Conservation (phyloP, 2,797 vertebrate species). For the Pygocentrus nattereri region DNA sequence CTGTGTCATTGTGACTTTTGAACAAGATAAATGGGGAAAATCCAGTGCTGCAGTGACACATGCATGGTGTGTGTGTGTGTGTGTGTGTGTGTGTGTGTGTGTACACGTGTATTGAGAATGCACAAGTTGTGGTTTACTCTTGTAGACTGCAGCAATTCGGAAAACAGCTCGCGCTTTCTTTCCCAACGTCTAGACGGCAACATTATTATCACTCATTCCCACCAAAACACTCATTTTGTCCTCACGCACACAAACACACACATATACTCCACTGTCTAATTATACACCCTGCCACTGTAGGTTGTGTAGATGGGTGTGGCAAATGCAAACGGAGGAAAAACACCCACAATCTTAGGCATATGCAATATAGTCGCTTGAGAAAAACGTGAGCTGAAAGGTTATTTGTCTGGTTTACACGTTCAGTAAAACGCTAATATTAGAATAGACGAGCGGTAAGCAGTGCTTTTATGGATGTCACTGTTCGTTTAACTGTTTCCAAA, state of each 20-base stretch:
- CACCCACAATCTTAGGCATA: background rate
- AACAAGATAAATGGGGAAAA: too few relatives aligned
- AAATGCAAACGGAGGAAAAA: slow-evolving; percentile 9
- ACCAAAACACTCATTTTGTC: slow-evolving; percentile 51
- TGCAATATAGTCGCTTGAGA: background rate
- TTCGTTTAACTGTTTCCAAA: too few relatives aligned
- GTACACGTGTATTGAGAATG: background rate
- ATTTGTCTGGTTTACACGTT: too few relatives aligned
- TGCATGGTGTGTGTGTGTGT: slow-evolving; percentile 5
- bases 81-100: slow-evolving; percentile 8
- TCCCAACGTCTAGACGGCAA: slow-evolving; percentile 49
- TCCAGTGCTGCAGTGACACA: too few relatives aligned
- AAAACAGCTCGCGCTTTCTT: slow-evolving; percentile 33
- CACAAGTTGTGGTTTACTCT: slow-evolving; percentile 17
- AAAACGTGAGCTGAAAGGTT: too few relatives aligned
- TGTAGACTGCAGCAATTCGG: slow-evolving; percentile 22
- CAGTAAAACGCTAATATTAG: too few relatives aligned
- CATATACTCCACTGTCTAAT: slow-evolving; percentile 63
- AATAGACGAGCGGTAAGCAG: too few relatives aligned
- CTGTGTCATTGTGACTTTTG: too few relatives aligned
- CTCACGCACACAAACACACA: slow-evolving; percentile 26
- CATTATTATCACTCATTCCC: slow-evolving; percentile 46
- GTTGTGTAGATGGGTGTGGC: slow-evolving; percentile 49
- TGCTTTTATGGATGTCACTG: too few relatives aligned
- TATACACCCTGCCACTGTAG: slow-evolving; percentile 56